phyloP scores from a whole-genome alignment of 1,140 invertebrate genomes.

The Gonioctena quinquepunctata region DNA sequence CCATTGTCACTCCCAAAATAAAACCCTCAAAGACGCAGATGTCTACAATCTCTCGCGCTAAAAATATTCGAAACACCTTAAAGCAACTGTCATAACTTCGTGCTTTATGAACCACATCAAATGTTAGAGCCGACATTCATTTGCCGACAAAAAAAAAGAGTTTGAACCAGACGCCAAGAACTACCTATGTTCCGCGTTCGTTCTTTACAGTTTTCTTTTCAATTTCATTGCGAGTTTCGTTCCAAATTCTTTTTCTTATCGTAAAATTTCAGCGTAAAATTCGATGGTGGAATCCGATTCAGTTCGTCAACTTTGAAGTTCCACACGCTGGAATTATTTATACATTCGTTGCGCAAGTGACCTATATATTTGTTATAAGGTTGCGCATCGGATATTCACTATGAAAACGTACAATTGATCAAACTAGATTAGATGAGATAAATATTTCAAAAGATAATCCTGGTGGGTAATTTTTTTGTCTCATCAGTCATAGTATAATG shows the following conservation, averaged over 20 bases:
- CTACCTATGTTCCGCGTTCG: too few relatives aligned
- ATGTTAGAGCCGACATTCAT: neutral
- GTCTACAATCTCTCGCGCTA: neutral
- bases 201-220: neutral
- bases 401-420: too few relatives aligned
- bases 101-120: neutral
- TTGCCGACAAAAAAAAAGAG: neutral
- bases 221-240: neutral
- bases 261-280: too few relatives aligned
- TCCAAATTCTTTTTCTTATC: neutral
- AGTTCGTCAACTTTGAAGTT: neutral
- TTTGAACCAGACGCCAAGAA: neutral
- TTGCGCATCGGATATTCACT: too few relatives aligned
- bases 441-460: too few relatives aligned
- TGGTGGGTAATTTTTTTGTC: too few relatives aligned
- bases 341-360: neutral
- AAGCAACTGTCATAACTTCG: neutral
- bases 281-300: neutral
- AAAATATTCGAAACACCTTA: constrained; percentile 10
- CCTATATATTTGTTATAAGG: neutral
- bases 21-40: neutral
- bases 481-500: too few relatives aligned
- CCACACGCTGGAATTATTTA: neutral
- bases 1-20: neutral
- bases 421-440: too few relatives aligned